Evolutionary conservation across 2,888 invertebrate species (phyloP), one percentile per base, ranked within the genome.

Genomic region (Agapostemon virescens): DNA sequence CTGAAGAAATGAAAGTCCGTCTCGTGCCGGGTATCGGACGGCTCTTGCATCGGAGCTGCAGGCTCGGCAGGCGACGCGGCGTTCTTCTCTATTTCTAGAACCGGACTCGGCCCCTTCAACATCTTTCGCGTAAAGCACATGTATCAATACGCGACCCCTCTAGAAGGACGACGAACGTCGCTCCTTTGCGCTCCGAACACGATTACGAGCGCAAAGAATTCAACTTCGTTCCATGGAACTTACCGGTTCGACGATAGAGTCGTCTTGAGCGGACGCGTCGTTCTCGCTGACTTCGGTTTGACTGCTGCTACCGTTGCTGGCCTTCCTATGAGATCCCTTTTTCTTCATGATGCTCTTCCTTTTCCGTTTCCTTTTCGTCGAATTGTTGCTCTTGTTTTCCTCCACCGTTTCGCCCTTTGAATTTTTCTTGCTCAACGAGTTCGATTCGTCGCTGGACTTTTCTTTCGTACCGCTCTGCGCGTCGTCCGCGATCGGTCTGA

Each of bases 1-100:
- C 98, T 98, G 93, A 97, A 98, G 94, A 98, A 98, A 91, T 98
- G 97, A 86, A 96, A 95, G 91, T 96, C 96, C 15, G 95, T 94
- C 89, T 95, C 95, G 49, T 94, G 93, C 87, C 91, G 91, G 63
- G 88, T 90, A 81, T 92, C 92, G 74, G 93, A 89, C 33, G 93
- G 89, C 52, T 94, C 93, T 61, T 93, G 88, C 2, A 90, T 84
- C 72, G 68, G 42, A 7, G 71, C 55, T 6, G 71, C n/a, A 3
- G 71, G 45, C 52, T 88, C 89, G 2, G 30, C 71, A 7, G 74
- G 15, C 61, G 74, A 17, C 52, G 61, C 33, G 15, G 72, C 83
- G 33, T 86, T 88, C 0, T 83, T 81, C 11, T 91, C 89, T 9
- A 88, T 77, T 68, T 91, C 91, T 6, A 76, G 72, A 15, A 88